Base-by-base conservation (phyloP, 2,797 vertebrate genomes). In the Xenops minutus region DNA sequence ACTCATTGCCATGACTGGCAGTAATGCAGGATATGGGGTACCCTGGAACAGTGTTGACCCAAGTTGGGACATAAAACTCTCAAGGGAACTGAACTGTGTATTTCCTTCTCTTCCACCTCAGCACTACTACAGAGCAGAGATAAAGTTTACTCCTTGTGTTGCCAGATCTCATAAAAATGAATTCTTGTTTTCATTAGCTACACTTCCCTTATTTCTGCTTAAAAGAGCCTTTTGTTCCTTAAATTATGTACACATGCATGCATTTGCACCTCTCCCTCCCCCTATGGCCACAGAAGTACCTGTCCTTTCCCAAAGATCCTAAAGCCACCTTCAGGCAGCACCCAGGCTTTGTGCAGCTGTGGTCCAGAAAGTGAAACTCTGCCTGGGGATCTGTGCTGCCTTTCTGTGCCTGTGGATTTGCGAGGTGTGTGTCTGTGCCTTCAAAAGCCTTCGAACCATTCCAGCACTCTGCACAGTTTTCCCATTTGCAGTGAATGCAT, bases 81-180 rank as follows among this genome's bases (percentile, higher is more conserved):
- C 0, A 0, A 58, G 55, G 14, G 48, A 62, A 30, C 26, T 68
- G 48, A 62, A 30, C 26, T 68, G 59, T 61, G 9, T 43, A 11
- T 29, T 93, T 93, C 24, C 26, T 91, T 62, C 51, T 88, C 30
- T 92, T 58, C n/a, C 24, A 48, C 37, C 10, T 95, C 58, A 46
- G 24, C 37, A 4, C 26, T 74, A 12, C 27, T 69, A 10, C 16
- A 14, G 39, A 79, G 27, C 1, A 4, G 55, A 83, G 30, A 22
- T 26, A 12, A 76, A 68, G 20, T 75, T 93, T 74, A 27, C 9
- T 92, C 32, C 55, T 84, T 78, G 19, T 46, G 26, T 84, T 75
- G 39, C 62, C 30, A 54, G 15, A 49, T 46, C 32, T 81, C 62
- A 85, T 86, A 12, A 43, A 68, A 68, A n/a, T 7, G 2, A 23